These are phyloP conservation scores for Oxyura jamaicensis DNA, from an alignment of 2,113 vertebrate genomes.

Conservation along the genomic window DNA sequence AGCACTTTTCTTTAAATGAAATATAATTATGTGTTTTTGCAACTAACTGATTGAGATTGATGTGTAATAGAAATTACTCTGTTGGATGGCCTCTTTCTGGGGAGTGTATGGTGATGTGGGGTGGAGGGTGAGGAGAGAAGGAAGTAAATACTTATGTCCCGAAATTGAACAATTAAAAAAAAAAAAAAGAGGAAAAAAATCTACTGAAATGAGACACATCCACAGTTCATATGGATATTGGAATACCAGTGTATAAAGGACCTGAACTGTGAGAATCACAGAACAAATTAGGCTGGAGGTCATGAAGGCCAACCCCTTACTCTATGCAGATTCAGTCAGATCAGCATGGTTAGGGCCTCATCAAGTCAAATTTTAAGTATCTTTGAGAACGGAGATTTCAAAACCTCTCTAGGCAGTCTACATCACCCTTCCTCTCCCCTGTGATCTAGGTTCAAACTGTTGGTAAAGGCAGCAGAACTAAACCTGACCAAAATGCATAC, in stretches of 20 bases:
- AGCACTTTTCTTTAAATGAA: not conserved
- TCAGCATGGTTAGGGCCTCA: not conserved
- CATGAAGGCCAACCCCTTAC: not conserved
- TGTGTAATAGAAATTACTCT: constrained; percentile 1
- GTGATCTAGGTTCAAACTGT: not conserved
- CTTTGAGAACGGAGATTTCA: not conserved
- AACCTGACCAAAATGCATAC: not conserved
- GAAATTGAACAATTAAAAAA: not conserved
- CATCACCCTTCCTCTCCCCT: not conserved
- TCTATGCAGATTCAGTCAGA: not conserved
- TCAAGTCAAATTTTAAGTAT: not conserved
- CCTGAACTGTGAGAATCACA: not conserved
- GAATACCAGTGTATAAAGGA: not conserved
- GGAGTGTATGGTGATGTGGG: too few species aligned
- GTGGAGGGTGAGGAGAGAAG: too few species aligned
- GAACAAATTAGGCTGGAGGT: not conserved
- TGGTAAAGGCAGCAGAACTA: not conserved
- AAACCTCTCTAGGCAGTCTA: not conserved
- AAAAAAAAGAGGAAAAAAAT: not conserved
- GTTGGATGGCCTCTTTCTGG: not conserved
- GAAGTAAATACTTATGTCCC: not conserved
- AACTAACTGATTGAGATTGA: not conserved
- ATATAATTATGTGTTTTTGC: not conserved
- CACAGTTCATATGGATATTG: not conserved
- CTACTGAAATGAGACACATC: not conserved